Percentiles rank a stretch among this genome's conserved stretches.
These are phyloP conservation scores for Aldrovandia affinis DNA, from an alignment of 2,797 vertebrate genomes.

Conservation along the genomic window DNA sequence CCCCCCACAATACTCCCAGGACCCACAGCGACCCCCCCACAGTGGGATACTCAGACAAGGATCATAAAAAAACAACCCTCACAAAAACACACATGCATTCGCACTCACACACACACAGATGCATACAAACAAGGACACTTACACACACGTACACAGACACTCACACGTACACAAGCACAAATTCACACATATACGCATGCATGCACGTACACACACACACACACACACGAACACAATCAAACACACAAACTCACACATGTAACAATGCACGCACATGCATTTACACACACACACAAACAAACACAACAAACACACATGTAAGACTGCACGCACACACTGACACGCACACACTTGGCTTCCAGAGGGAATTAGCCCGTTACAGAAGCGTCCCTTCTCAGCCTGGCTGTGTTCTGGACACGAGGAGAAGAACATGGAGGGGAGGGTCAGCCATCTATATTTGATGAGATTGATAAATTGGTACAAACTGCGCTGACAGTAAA, in stretches of 20 bases:
- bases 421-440: not conserved
- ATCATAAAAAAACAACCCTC: not conserved
- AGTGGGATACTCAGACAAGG: not conserved
- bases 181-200: not conserved
- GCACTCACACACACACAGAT: not conserved
- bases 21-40: not conserved
- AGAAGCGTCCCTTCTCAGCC: not conserved
- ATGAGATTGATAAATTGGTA: not conserved
- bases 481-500: not conserved
- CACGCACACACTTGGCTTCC: not conserved
- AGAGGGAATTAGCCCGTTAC: not conserved
- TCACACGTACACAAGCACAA: not conserved
- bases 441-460: conserved; percentile 6
- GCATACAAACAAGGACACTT: not conserved
- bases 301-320: too few species aligned
- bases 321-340: not conserved
- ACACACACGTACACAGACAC: not conserved
- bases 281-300: not conserved
- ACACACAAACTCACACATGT: not conserved
- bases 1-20: not conserved
- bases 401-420: not conserved
- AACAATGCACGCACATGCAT: too few species aligned
- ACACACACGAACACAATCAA: not conserved
- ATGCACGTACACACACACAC: not conserved
- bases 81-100: not conserved